Percentiles rank a stretch among this genome's conserved stretches.
phyloP scores from a whole-genome alignment of 2,113 vertebrate species.

The Cygnus atratus region DNA sequence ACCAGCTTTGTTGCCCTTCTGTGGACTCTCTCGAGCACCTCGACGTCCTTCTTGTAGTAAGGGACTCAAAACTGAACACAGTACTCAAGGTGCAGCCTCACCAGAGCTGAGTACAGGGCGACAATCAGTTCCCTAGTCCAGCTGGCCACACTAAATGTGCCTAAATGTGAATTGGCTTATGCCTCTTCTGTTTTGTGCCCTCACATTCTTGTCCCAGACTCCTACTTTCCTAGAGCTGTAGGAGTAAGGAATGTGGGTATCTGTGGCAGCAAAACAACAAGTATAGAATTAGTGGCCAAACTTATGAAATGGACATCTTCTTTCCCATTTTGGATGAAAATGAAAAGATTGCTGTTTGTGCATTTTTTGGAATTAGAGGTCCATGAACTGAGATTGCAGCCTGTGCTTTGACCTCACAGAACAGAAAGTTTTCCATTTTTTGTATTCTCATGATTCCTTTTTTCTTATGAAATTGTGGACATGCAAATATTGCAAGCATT shows the following conservation, averaged over 20 bases:
- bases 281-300: neutral
- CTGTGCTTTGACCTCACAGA: neutral
- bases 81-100: too few relatives aligned
- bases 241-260: neutral
- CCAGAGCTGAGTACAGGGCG: too few relatives aligned
- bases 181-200: neutral
- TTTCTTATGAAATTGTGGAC: neutral
- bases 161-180: neutral
- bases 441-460: neutral
- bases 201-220: neutral
- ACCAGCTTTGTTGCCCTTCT: too few relatives aligned
- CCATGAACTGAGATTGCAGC: neutral
- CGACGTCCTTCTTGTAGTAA: too few relatives aligned
- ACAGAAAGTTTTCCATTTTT: neutral
- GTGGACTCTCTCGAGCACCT: too few relatives aligned
- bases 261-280: neutral
- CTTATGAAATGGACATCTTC: accelerated
- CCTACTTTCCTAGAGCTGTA: neutral
- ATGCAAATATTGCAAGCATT: neutral
- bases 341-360: accelerated
- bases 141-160: too few relatives aligned
- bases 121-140: too few relatives aligned
- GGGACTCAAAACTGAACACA: too few relatives aligned
- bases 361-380: neutral
- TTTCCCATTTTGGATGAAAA: neutral